Conservation (phyloP, 30 jellyfish, hydroid and myxozoan genomes). For the Haliclystus octoradiatus region DNA sequence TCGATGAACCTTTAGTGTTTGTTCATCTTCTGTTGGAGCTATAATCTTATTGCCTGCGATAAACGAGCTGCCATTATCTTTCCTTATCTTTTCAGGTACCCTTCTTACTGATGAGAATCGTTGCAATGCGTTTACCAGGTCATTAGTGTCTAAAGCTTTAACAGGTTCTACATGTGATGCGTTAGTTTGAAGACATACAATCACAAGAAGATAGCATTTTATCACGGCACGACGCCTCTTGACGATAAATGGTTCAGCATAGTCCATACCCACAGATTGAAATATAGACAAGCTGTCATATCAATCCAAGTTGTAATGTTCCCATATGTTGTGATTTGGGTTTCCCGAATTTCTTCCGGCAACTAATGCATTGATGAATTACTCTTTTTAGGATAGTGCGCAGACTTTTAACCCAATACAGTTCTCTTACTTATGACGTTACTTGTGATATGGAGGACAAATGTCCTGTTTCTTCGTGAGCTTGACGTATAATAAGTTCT, state of each 20-base stretch:
- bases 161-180: neutral
- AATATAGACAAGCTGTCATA: neutral
- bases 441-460: neutral
- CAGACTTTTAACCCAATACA: neutral
- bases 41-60: no score
- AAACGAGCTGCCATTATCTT: neutral
- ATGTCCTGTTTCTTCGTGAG: neutral
- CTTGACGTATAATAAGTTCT: neutral
- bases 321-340: neutral
- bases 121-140: neutral
- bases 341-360: neutral
- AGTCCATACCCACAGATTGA: neutral
- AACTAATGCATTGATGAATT: neutral
- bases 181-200: neutral
- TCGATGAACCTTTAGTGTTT: no score
- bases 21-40: no score
- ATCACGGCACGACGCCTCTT: neutral
- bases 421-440: neutral
- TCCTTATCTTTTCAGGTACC: neutral
- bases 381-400: neutral
- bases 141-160: neutral
- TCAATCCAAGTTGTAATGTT: neutral
- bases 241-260: neutral
- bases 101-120: neutral
- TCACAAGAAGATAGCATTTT: neutral